phyloP scores from a whole-genome alignment of 2,888 invertebrate species.

The Mesoligia furuncula region DNA sequence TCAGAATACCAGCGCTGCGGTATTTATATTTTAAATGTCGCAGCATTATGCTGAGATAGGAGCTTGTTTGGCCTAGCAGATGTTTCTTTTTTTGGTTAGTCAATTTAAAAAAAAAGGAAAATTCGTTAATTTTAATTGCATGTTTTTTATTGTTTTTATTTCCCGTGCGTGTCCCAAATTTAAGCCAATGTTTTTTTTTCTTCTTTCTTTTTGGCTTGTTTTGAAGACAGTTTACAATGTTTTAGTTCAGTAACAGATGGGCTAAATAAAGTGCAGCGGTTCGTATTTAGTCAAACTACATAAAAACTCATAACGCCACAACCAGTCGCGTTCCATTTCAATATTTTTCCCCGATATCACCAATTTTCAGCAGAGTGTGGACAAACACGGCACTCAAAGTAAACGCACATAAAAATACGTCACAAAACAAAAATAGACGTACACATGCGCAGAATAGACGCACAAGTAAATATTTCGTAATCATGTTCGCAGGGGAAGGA shows the following conservation, averaged over 20 bases:
- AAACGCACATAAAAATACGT: slow-evolving; percentile 1
- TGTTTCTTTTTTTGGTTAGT: background rate
- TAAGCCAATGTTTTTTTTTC: background rate
- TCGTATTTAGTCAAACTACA: background rate
- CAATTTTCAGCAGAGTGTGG: background rate
- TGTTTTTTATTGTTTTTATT: background rate
- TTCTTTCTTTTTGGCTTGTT: background rate
- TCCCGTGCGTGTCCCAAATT: background rate
- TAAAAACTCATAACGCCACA: background rate
- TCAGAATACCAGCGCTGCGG: no score
- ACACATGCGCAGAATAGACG: slow-evolving; percentile 1
- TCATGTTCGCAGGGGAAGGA: background rate
- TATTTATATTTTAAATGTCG: no score
- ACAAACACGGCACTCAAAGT: slow-evolving; percentile 13
- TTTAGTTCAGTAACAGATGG: background rate
- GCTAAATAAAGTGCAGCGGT: background rate
- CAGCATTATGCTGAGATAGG: background rate
- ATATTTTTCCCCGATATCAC: slow-evolving; percentile 11
- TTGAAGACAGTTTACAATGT: background rate
- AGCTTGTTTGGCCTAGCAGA: no score
- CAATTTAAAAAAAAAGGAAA: background rate
- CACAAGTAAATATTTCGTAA: slow-evolving; percentile 27
- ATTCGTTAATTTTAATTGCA: background rate
- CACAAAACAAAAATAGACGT: slow-evolving; percentile 14
- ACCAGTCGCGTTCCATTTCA: background rate